Evolutionary conservation across 2,113 vertebrate species (phyloP), one percentile per base, ranked within the genome.

Genomic region (Suncus etruscus): DNA sequence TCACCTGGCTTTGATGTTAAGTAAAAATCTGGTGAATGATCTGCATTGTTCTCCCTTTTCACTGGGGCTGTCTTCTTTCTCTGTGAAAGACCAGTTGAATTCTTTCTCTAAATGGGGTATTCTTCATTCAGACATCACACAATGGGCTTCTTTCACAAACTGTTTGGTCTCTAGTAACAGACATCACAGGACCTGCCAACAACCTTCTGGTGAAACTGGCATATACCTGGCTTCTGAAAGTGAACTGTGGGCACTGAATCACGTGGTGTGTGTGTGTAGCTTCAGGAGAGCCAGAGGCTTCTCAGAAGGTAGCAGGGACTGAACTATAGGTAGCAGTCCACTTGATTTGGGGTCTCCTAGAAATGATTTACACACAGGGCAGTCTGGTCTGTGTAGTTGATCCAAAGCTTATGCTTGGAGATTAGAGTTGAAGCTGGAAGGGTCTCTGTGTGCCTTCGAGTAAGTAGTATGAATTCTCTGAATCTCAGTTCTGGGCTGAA

Each of bases 21-120:
- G 89, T 78, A 91, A 92, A 94, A 94, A 84, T 83, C 63, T 25
- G 51, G 73, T 95, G 94, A 97, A 95, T 90, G 94, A 89, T 94
- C 32, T 72, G 29, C 89, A 83, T 95, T 95, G 96, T 97, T 96
- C 94, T 90, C 76, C 74, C 54, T 58, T 83, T 86, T 78, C 68
- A 27, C 76, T 18, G 61, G 77, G 45, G 83, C 88, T 94, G 90
- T 87, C 91, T 86, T 96, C 94, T 94, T 94, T 96, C 91, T 94
- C 93, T 80, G 83, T 95, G 94, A 95, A 94, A 96, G 96, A 82
- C 75, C 58, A 86, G 87, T 61, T 89, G 78, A 88, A 93, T 92
- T 94, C 84, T 92, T 94, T 90, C 79, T 95, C 65, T 87, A 94
- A 95, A 94, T 88, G 93, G 89, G 48, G 86, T 95, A 95, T 96